Evolutionary conservation across 2,113 vertebrate genomes (phyloP), one percentile per base, ranked within the genome.

Genomic region (Prionailurus bengalensis): DNA sequence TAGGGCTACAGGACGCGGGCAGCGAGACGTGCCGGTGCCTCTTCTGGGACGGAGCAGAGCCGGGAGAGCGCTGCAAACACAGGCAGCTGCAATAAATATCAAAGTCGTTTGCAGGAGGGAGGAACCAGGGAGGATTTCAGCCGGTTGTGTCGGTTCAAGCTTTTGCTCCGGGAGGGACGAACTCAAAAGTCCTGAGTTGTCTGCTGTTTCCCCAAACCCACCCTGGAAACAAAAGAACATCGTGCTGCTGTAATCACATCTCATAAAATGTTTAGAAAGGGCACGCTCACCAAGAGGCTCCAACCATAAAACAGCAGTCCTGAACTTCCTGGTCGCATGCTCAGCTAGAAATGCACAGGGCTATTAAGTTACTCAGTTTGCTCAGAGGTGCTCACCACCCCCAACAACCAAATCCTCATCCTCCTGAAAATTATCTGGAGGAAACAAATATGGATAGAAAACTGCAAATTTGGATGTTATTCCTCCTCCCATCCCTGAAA

Each of bases 11-110:
- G 95, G 97, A 95, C 68, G 14, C 1, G 89, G 91, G 97, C 93
- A n/a, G 96, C 93, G 73, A 61, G 74, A 97, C 55, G 71, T 95
- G 98, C 98, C 45, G 66, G 55, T 94, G 97, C 97, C 83, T 93
- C 93, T 96, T 97, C 93, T 86, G 90, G 94, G 45, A 95, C 94
- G 51, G 74, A 95, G 97, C 94, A 8, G 95, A 94, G 85, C 97
- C 7, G 0, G 90, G 89, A 89, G 68, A 84, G 33, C 29, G 29
- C 33, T 83, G 98, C 90, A 97, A 98, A 96, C 94, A 61, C 92
- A 84, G 92, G 89, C 98, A 98, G 97, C 98, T 98, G 97, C 97
- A 71, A 74, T 90, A 61, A 95, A 98, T 89, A 27, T 31, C 55
- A 55, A 61, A 98, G 97, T 93, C 82, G 71, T 83, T 96, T 84